A percentile compares a stretch with the other conserved stretches of the same genome.
Conservation (phyloP, 2,113 vertebrate genomes). For the Addax nasomaculatus region DNA sequence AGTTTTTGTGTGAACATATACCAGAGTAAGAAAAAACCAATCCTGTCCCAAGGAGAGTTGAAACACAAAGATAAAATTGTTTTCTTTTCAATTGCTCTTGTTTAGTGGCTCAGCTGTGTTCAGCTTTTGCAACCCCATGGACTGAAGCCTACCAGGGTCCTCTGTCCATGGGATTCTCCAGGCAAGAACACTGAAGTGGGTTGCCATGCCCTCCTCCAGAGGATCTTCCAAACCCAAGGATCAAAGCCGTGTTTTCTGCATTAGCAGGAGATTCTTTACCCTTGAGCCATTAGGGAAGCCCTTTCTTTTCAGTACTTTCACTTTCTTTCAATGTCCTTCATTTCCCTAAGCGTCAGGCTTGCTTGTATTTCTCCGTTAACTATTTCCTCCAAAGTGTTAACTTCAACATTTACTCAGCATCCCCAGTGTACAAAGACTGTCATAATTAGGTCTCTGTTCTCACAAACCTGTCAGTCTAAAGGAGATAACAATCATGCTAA, state of each 20-base stretch:
- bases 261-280: not conserved
- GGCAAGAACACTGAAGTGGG: not conserved
- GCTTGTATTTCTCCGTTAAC: not conserved
- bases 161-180: not conserved
- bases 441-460: not conserved
- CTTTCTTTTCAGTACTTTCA: not conserved
- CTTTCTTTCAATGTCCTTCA: not conserved
- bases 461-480: not conserved
- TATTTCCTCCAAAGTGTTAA: not conserved
- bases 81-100: not conserved
- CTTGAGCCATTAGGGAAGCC: not conserved
- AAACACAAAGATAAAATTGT: not conserved
- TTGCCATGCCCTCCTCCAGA: not conserved
- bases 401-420: not conserved
- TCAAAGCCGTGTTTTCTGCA: not conserved
- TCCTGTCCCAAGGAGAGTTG: not conserved
- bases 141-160: not conserved
- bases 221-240: not conserved
- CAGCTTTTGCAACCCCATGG: not conserved
- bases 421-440: not conserved
- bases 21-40: not conserved
- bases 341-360: not conserved
- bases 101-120: not conserved
- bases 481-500: not conserved
- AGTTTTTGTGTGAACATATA: not conserved